Evolutionary conservation across 2,888 invertebrate species (phyloP).

Genomic region (Eupithecia dodoneata): DNA sequence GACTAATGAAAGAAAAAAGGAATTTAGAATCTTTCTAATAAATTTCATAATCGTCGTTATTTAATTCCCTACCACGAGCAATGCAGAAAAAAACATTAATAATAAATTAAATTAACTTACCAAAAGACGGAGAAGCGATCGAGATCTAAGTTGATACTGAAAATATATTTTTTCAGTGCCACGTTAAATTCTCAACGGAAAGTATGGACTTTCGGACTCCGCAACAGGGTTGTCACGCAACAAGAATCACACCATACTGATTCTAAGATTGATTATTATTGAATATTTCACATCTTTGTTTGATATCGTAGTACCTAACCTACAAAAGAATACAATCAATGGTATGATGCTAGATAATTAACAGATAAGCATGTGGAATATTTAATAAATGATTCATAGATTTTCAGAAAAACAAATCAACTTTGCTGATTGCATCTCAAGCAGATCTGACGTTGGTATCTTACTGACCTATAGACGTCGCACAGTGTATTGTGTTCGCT

Average conservation of each 20-base stretch:
- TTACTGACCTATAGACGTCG: neutral
- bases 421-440: neutral
- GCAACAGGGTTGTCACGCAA: constrained; percentile 57
- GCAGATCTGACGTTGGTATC: neutral
- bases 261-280: neutral
- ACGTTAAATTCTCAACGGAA: constrained; percentile 63
- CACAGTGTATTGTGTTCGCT: neutral
- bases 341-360: neutral
- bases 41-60: no score
- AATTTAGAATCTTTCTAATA: no score
- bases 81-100: neutral
- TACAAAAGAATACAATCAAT: neutral
- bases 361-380: neutral
- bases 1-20: no score
- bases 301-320: neutral
- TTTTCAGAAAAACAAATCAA: neutral
- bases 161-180: constrained; percentile 47
- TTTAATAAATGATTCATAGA: neutral
- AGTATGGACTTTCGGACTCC: constrained; percentile 44
- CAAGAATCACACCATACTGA: neutral
- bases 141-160: constrained; percentile 62
- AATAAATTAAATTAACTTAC: constrained; percentile 51
- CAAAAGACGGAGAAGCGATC: constrained; percentile 54
- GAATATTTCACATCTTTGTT: neutral
- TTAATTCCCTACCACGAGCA: neutral